Percentiles rank a stretch among this genome's conserved stretches.
Evolutionary conservation across 2,888 invertebrate genomes (phyloP).

Genomic region (Pseudoips prasinana): DNA sequence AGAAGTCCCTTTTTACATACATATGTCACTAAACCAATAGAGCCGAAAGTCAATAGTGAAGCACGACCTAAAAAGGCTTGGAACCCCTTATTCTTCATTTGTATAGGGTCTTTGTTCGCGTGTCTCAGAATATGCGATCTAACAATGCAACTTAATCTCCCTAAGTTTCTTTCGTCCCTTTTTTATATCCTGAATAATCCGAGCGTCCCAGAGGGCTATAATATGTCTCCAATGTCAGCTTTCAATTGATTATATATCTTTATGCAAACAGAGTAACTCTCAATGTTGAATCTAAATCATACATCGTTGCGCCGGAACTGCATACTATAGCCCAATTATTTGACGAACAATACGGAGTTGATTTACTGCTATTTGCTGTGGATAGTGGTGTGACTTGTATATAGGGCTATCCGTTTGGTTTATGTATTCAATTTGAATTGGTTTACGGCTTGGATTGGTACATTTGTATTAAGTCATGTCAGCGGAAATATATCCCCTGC

Average conservation of each 20-base stretch:
- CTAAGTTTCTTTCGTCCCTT: slow-evolving; percentile 15
- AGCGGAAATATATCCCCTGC: too few relatives aligned
- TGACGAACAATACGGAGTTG: slow-evolving; percentile 38
- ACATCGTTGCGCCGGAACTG: slow-evolving; percentile 30
- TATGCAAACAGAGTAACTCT: slow-evolving; percentile 13
- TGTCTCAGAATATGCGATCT: not conserved
- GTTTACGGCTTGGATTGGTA: too few relatives aligned
- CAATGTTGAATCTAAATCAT: slow-evolving; percentile 22
- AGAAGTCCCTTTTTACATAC: not conserved
- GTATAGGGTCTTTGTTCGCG: slow-evolving; percentile 23
- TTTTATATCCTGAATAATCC: slow-evolving; percentile 20
- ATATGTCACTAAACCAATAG: slow-evolving; percentile 1
- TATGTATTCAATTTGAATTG: not conserved
- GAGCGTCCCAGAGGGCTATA: slow-evolving; percentile 15
- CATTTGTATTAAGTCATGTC: too few relatives aligned
- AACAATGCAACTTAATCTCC: slow-evolving; percentile 25
- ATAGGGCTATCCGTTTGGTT: slow-evolving; percentile 18
- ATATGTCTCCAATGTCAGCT: slow-evolving; percentile 11
- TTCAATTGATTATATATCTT: too few relatives aligned
- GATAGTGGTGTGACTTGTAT: slow-evolving; percentile 15
- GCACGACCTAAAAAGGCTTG: slow-evolving; percentile 17
- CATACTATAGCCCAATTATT: slow-evolving; percentile 35
- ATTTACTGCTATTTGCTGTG: slow-evolving; percentile 25
- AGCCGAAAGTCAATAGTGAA: slow-evolving; percentile 20
- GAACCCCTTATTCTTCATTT: slow-evolving; percentile 19